phyloP scores from a whole-genome alignment of 2,113 vertebrate species.

The Smithornis capensis region DNA sequence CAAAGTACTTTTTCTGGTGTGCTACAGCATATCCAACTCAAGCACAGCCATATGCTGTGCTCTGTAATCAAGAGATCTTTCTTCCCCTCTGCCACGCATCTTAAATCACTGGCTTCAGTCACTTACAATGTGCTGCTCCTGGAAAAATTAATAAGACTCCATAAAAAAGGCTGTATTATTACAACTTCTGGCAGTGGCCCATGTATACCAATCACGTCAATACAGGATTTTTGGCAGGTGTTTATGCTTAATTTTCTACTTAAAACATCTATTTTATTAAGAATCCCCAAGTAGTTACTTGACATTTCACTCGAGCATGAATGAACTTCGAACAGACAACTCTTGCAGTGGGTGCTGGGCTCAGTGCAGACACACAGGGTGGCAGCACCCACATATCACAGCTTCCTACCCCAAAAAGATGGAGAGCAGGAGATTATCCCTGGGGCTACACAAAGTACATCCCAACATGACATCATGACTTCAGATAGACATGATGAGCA shows the following conservation, averaged over 20 bases:
- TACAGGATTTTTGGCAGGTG: not conserved
- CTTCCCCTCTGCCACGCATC: not conserved
- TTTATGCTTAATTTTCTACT: slow-evolving; percentile 1
- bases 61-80: not conserved
- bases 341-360: not conserved
- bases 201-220: not conserved
- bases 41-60: rapidly evolving
- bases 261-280: slow-evolving; percentile 2
- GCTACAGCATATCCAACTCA: not conserved
- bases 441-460: not conserved
- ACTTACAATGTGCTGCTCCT: not conserved
- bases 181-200: not conserved
- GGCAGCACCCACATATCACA: not conserved
- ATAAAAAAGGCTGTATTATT: not conserved
- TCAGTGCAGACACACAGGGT: not conserved
- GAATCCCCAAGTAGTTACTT: not conserved
- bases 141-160: not conserved
- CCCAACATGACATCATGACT: not conserved
- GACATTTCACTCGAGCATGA: not conserved
- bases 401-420: not conserved
- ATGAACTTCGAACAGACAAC: not conserved
- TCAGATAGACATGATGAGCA: not conserved
- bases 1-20: not conserved
- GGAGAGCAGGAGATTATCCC: not conserved
- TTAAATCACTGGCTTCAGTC: not conserved